Evolutionary conservation across 1,140 invertebrate genomes (phyloP).

Genomic region (Zeugodacus cucurbitae): DNA sequence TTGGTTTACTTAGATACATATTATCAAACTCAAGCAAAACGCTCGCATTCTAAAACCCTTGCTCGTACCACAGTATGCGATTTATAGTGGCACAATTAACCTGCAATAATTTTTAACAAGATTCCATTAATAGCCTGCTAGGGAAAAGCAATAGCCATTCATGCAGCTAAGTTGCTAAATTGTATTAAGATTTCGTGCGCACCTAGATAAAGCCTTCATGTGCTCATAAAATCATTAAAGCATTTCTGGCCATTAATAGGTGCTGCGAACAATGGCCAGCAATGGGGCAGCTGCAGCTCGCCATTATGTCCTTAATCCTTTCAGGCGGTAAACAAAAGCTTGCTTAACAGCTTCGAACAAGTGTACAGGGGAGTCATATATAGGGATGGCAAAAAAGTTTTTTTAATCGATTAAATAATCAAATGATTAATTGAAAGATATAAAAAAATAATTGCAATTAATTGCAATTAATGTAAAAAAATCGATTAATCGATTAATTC

Average conservation of each 20-base stretch:
- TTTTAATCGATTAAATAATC: no score
- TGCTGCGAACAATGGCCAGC: background rate
- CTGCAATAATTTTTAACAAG: background rate
- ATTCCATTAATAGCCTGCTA: background rate
- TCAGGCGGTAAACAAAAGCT: background rate
- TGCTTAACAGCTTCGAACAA: background rate
- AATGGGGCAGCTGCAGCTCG: background rate
- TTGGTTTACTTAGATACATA: no score
- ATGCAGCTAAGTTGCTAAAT: background rate
- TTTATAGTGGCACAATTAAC: background rate
- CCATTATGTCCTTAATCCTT: background rate
- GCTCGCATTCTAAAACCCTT: no score
- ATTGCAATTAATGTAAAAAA: no score
- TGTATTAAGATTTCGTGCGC: background rate
- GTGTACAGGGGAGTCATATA: background rate
- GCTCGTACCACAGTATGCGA: background rate
- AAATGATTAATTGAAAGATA: no score
- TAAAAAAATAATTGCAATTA: no score
- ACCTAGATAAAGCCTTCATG: background rate
- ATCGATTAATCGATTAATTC: no score
- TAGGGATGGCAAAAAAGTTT: background rate
- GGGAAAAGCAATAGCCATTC: background rate
- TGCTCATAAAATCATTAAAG: constrained; percentile 20
- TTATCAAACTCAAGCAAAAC: no score
- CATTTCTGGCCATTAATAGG: background rate